Conservation (phyloP, 2,113 vertebrate species). For the Lampris megalopsis region DNA sequence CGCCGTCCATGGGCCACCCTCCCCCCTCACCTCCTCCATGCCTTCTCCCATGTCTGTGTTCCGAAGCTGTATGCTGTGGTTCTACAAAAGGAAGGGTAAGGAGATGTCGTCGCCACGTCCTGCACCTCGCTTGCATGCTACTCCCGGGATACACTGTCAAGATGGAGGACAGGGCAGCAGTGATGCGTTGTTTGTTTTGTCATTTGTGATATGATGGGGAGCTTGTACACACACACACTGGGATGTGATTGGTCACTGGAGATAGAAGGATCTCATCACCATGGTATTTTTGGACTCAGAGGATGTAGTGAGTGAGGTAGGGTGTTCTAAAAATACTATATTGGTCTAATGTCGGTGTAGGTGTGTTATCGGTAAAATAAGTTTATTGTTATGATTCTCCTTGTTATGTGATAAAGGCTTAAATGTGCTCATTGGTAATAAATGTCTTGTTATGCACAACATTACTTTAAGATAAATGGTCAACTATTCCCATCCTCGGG, state of each 20-base stretch:
- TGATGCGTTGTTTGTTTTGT: constrained; percentile 51
- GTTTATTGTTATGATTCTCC: background rate
- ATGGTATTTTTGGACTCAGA: no score
- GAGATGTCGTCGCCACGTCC: constrained; percentile 66
- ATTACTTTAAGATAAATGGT: background rate
- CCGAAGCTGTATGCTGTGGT: constrained; percentile 99
- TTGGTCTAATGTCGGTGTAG: constrained; percentile 14
- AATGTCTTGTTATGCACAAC: constrained; percentile 5
- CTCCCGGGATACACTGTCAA: constrained; percentile 1
- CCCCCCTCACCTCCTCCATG: constrained; percentile 88
- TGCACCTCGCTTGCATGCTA: constrained; percentile 60
- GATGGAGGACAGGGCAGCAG: constrained; percentile 13
- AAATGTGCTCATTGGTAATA: background rate
- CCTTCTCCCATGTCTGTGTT: constrained; percentile 98
- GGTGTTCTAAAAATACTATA: background rate
- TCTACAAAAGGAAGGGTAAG: constrained; percentile 99
- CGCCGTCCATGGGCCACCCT: constrained; percentile 71
- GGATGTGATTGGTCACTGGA: no score
- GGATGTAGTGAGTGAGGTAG: background rate
- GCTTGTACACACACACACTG: background rate
- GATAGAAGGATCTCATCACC: no score
- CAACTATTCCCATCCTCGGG: background rate
- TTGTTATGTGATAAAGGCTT: background rate
- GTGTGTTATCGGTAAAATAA: constrained; percentile 11
- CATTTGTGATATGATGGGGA: constrained; percentile 63